A percentile compares a stretch with the other conserved stretches of the same genome.
These are phyloP conservation scores for Steinernema scapterisci DNA, from an alignment of 2,888 invertebrate genomes.

Conservation along the genomic window DNA sequence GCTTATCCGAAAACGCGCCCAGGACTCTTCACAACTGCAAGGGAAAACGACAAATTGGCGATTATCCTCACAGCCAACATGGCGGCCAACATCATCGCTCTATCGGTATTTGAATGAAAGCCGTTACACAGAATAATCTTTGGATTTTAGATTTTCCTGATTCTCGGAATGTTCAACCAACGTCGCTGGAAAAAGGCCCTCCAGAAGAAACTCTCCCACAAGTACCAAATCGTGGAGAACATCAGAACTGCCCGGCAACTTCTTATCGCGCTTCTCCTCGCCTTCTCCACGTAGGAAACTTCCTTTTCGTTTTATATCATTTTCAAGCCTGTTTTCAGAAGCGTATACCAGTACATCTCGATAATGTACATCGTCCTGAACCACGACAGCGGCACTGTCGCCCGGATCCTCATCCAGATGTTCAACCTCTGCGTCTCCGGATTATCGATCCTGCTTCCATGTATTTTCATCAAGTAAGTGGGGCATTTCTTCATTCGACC, in stretches of 20 bases:
- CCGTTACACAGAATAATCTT: neutral
- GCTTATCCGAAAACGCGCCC: neutral
- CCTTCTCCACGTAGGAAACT: neutral
- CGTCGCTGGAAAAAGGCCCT: neutral
- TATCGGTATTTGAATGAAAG: neutral
- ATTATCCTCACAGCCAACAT: neutral
- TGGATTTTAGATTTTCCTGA: neutral
- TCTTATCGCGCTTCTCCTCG: neutral
- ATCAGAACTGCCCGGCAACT: conserved; percentile 1
- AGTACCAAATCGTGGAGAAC: conserved; percentile 10
- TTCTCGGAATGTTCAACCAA: neutral
- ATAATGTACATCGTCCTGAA: neutral
- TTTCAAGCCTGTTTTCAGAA: neutral
- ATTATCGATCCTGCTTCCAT: neutral
- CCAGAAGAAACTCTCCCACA: neutral
- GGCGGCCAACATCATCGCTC: neutral
- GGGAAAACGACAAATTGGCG: neutral
- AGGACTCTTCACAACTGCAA: neutral
- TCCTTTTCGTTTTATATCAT: neutral
- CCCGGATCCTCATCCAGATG: neutral
- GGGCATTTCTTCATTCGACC: too few relatives aligned
- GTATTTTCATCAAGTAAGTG: neutral
- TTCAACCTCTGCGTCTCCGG: neutral
- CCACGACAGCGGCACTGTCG: neutral
- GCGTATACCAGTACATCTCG: neutral